These are phyloP conservation scores for Leptobrachium leishanense DNA, from an alignment of 2,113 vertebrate genomes.

Conservation along the genomic window DNA sequence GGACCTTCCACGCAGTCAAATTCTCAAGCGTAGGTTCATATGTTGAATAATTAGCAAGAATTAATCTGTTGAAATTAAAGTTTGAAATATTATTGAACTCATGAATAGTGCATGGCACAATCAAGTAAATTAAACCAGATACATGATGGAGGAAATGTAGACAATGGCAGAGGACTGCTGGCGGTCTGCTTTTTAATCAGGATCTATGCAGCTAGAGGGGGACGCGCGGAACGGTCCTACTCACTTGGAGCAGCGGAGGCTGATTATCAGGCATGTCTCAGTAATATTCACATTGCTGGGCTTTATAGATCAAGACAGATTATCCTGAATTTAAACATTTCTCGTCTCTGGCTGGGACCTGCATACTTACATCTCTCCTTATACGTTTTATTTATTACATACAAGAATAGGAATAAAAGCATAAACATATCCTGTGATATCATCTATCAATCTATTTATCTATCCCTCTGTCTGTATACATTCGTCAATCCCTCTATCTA, in stretches of 20 bases:
- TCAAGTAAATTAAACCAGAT: conserved; percentile 69
- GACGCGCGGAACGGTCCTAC: conserved; percentile 59
- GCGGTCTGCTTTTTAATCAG: conserved; percentile 75
- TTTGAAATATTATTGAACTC: conserved; percentile 78
- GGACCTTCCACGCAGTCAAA: conserved; percentile 74
- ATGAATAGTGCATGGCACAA: conserved; percentile 79
- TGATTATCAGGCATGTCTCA: conserved; percentile 5
- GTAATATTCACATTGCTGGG: conserved; percentile 16
- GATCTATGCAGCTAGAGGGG: conserved; percentile 62
- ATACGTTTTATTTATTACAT: too few relatives aligned
- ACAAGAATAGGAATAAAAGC: too few relatives aligned
- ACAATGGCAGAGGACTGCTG: conserved; percentile 70
- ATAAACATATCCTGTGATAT: too few relatives aligned
- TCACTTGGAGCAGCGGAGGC: not conserved
- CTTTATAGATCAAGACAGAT: too few relatives aligned
- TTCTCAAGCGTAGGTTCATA: conserved; percentile 72
- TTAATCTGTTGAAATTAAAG: conserved; percentile 81
- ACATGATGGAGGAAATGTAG: conserved; percentile 59
- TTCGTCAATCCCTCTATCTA: too few relatives aligned
- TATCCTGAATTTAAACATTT: too few relatives aligned
- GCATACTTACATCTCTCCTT: too few relatives aligned
- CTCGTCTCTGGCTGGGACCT: too few relatives aligned
- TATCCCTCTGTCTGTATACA: too few relatives aligned
- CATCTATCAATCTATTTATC: too few relatives aligned
- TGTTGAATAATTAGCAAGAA: conserved; percentile 81